Base-by-base conservation (phyloP, 2,888 invertebrate genomes). In the Seladonia tumulorum region DNA sequence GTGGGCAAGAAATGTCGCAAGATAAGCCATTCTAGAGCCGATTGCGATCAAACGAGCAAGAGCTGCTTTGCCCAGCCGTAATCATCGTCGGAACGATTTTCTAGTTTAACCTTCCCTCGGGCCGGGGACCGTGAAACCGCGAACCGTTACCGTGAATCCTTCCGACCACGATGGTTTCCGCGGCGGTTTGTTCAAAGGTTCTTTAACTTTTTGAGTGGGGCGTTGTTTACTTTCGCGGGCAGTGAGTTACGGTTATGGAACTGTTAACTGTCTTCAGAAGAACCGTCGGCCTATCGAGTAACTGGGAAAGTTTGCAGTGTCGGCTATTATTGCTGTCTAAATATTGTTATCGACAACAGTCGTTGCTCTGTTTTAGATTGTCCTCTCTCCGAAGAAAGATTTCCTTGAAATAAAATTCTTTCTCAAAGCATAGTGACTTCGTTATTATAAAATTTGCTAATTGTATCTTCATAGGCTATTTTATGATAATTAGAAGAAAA, bases 151-250 rank as follows among this genome's bases (percentile, higher is more conserved):
- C 53, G 14, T 73, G 82, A 74, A 53, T 73, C 68, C 42, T 70
- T 35, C 39, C 53, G 66, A 18, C 57, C 39, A 25, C 60, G 45
- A 57, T 72, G 63, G 45, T 35, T 53, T 72, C 47, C 78, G 45
- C 76, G 75, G 66, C 85, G 63, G 74, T 82, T 82, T 66, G 70
- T 73, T 75, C 76, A 72, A 77, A 84, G 80, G 79, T 84, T 88
- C 71, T 80, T 74, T 79, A 79, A 82, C 79, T 86, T 88, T 88
- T 81, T 39, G 35, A 79, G 42, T 53, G 49, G 63, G 66, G 18
- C 49, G 68, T 49, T 81, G 78, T 85, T 83, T 87, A 82, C 77
- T 35, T 81, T 83, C 66, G 87, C 85, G 63, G 53, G 74, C 75
- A 16, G 35, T 8, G 35, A 66, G 35, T 35, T 63, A 63, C 29